A percentile compares a stretch with the other conserved stretches of the same genome.
These are phyloP conservation scores for Brachionus rotundiformis DNA, from an alignment of 1,140 invertebrate species.

Conservation along the genomic window DNA sequence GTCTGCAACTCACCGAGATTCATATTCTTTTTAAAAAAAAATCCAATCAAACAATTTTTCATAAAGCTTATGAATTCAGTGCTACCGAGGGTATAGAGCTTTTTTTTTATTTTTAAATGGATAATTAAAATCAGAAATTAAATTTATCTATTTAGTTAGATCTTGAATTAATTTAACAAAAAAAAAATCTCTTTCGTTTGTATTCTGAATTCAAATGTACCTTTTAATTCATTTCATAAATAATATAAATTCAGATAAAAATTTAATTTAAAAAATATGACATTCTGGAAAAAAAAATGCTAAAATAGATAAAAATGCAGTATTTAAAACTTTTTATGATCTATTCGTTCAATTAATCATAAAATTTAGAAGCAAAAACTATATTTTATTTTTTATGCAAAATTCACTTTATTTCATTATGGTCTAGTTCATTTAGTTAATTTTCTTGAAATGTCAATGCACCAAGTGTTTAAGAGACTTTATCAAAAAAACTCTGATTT, in stretches of 20 bases:
- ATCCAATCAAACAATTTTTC: neutral
- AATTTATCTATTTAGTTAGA: neutral
- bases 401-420: neutral
- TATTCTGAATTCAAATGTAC: neutral
- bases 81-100: neutral
- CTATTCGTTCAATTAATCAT: slow-evolving; percentile 41
- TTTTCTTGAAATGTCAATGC: slow-evolving; percentile 29
- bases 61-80: neutral
- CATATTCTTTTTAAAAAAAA: neutral
- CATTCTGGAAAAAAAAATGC: slow-evolving; percentile 17
- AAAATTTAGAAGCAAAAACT: neutral
- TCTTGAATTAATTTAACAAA: neutral
- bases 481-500: neutral
- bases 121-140: slow-evolving; percentile 2
- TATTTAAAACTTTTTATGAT: slow-evolving; percentile 42
- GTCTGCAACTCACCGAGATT: neutral
- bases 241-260: neutral
- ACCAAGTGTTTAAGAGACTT: slow-evolving; percentile 2
- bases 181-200: neutral
- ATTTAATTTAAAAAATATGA: slow-evolving; percentile 48
- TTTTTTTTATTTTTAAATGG: too few species aligned
- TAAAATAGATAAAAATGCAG: slow-evolving; percentile 5
- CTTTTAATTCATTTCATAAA: neutral
- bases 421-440: neutral
- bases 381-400: neutral